phyloP scores from a whole-genome alignment of 2,797 vertebrate genomes.

The Myoxocephalus aenaeus region DNA sequence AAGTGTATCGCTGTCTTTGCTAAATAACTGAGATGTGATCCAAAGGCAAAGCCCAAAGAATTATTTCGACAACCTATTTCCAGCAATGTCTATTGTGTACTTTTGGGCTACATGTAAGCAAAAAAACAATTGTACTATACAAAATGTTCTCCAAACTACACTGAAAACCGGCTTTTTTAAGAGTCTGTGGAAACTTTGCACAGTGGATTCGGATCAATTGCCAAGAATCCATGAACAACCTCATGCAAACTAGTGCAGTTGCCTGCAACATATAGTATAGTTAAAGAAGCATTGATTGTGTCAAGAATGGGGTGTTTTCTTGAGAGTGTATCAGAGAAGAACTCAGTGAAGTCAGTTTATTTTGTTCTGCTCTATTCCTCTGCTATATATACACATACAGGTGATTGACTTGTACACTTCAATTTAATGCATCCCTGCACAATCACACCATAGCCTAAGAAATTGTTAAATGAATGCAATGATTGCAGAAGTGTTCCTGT shows the following conservation, averaged over 20 bases:
- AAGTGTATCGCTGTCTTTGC: constrained; percentile 1
- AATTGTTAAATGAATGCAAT: neutral
- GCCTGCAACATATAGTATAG: neutral
- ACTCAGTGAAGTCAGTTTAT: neutral
- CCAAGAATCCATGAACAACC: neutral
- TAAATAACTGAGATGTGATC: constrained; percentile 13
- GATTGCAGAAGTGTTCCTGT: neutral
- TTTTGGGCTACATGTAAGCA: neutral
- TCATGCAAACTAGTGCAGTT: neutral
- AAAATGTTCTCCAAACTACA: neutral
- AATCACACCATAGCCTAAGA: neutral
- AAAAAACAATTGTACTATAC: neutral
- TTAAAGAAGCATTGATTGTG: constrained; percentile 4
- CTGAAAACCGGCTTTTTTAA: neutral
- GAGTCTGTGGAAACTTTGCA: neutral
- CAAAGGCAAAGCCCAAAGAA: neutral
- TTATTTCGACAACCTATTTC: neutral
- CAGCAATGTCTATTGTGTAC: neutral
- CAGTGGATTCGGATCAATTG: neutral
- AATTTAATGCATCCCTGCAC: neutral
- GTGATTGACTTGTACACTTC: neutral
- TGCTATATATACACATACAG: neutral
- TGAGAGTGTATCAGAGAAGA: neutral
- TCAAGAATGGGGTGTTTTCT: neutral
- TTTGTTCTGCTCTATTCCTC: neutral